Evolutionary conservation across 1,140 invertebrate genomes (phyloP).

Genomic region (Rhopalosiphum maidis): DNA sequence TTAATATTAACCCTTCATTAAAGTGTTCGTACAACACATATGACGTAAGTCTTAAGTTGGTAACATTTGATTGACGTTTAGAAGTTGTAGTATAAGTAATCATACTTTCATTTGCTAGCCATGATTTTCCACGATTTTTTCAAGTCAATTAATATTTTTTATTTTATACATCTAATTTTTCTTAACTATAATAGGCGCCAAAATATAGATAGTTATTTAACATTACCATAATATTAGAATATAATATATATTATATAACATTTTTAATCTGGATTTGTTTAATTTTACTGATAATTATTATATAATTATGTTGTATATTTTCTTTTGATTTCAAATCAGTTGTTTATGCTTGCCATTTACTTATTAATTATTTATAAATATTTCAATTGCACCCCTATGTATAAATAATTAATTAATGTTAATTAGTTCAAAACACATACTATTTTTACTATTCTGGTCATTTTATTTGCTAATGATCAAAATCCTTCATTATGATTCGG

Average conservation of each 20-base stretch:
- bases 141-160: neutral
- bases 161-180: neutral
- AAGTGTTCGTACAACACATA: neutral
- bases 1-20: conserved; percentile 4
- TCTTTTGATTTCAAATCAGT: neutral
- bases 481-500: neutral
- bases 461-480: neutral
- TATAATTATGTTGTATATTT: neutral
- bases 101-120: neutral
- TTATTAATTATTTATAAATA: neutral
- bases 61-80: neutral
- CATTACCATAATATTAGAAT: neutral
- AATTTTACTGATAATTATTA: neutral
- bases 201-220: neutral
- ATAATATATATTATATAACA: neutral
- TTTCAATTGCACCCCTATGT: neutral
- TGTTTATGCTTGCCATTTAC: neutral
- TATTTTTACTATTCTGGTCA: neutral
- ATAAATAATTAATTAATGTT: neutral
- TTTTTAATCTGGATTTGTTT: neutral
- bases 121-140: neutral
- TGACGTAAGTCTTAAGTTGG: neutral
- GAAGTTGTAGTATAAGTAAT: neutral
- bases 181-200: neutral
- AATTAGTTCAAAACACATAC: neutral